These are phyloP conservation scores for Linurgus olivaceus DNA, from an alignment of 2,797 vertebrate species.

Conservation along the genomic window DNA sequence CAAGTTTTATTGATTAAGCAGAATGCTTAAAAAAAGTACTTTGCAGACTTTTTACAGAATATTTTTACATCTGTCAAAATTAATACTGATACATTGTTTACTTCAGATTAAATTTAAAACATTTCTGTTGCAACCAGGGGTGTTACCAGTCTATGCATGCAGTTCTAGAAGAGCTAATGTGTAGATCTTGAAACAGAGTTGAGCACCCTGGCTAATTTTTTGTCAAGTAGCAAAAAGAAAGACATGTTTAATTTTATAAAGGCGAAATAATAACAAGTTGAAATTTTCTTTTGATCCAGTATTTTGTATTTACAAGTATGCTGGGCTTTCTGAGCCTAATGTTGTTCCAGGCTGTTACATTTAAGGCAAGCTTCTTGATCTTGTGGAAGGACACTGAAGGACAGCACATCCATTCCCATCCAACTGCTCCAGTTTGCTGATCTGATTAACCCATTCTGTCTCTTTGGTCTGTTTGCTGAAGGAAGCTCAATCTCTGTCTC, in stretches of 20 bases:
- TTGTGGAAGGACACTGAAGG: background rate
- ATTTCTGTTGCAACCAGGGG: background rate
- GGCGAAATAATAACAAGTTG: background rate
- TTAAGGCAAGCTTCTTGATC: background rate
- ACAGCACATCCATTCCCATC: background rate
- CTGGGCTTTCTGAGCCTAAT: background rate
- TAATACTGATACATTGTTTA: accelerated
- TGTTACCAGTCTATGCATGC: background rate
- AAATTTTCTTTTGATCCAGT: background rate
- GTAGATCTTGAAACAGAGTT: background rate
- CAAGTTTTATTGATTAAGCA: background rate
- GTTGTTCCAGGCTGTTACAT: background rate
- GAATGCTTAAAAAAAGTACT: background rate
- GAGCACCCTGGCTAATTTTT: background rate
- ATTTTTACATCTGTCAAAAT: background rate
- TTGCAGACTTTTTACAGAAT: background rate
- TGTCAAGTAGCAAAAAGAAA: background rate
- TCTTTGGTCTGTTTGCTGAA: background rate
- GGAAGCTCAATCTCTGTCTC: background rate
- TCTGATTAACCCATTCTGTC: background rate
- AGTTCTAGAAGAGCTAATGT: background rate
- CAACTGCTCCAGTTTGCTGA: background rate
- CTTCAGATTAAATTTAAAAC: background rate
- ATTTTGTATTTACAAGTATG: background rate
- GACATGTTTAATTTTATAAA: background rate